phyloP scores from a whole-genome alignment of 2,888 invertebrate genomes.

The Scaptomyza cyrtandrae region DNA sequence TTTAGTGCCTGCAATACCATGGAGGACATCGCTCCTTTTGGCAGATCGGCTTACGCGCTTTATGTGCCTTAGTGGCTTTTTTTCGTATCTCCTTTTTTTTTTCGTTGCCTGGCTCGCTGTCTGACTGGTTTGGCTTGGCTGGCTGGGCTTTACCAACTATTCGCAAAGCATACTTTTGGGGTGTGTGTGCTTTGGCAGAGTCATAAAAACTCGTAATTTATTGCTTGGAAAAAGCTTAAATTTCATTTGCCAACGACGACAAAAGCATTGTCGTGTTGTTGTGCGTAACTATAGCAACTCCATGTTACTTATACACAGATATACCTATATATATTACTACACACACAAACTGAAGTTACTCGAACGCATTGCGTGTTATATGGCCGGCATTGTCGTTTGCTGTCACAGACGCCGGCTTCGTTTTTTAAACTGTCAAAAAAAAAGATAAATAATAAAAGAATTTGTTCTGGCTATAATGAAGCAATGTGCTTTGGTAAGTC shows the following conservation, averaged over 20 bases:
- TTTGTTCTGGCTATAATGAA: conserved; percentile 62
- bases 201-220: conserved; percentile 81
- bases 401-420: conserved; percentile 27
- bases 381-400: conserved; percentile 52
- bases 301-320: conserved; percentile 38
- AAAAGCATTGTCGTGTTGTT: conserved; percentile 61
- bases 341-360: conserved; percentile 24
- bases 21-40: conserved; percentile 64
- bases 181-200: conserved; percentile 61
- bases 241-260: conserved; percentile 79
- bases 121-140: conserved; percentile 19
- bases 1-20: conserved; percentile 47
- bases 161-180: conserved; percentile 58
- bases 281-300: conserved; percentile 64
- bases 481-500: conserved; percentile 51
- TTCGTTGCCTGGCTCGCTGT: conserved; percentile 13
- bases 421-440: conserved; percentile 65
- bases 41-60: conserved; percentile 77
- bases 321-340: conserved; percentile 12
- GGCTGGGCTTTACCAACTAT: conserved; percentile 61
- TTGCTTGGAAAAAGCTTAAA: conserved; percentile 82
- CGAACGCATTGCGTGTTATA: conserved; percentile 50
- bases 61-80: conserved; percentile 58
- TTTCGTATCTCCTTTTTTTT: conserved; percentile 16
- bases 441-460: conserved; percentile 40